phyloP scores from a whole-genome alignment of 2,888 invertebrate genomes.

The Nomada goodeniana region DNA sequence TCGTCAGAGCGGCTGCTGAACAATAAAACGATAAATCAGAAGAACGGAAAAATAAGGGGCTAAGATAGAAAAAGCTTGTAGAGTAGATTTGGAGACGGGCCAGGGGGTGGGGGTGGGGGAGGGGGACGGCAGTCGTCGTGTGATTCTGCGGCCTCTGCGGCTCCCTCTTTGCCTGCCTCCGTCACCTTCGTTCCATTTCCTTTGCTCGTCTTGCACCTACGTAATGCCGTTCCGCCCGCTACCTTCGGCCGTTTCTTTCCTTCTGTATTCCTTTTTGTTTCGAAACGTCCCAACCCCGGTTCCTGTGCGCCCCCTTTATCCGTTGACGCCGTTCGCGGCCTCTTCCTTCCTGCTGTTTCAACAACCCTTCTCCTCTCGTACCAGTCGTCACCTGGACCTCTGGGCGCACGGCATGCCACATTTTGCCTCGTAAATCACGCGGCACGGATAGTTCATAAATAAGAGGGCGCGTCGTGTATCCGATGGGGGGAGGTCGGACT shows the following conservation, averaged over 20 bases:
- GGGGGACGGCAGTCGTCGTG: constrained; percentile 67
- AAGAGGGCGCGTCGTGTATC: constrained; percentile 64
- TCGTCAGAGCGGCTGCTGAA: constrained; percentile 58
- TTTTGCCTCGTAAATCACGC: constrained; percentile 76
- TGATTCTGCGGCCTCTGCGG: constrained; percentile 68
- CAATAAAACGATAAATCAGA: constrained; percentile 80
- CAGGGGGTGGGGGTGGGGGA: constrained; percentile 68
- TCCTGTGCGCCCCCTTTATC: constrained; percentile 29
- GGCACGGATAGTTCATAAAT: constrained; percentile 78
- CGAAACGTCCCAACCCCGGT: not conserved
- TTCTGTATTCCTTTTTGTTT: constrained; percentile 17
- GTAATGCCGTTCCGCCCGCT: constrained; percentile 47
- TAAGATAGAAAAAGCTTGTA: constrained; percentile 80
- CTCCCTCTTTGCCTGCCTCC: constrained; percentile 61
- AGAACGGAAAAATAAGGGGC: constrained; percentile 77
- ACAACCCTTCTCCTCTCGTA: constrained; percentile 35
- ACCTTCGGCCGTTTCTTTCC: constrained; percentile 46
- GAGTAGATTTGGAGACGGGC: constrained; percentile 80
- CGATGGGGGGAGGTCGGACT: constrained; percentile 29
- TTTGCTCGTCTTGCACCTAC: constrained; percentile 44
- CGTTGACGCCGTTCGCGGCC: constrained; percentile 36
- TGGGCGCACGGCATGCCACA: constrained; percentile 58
- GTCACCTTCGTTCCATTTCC: constrained; percentile 45
- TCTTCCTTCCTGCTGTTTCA: constrained; percentile 14
- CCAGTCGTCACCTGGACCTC: constrained; percentile 37